phyloP scores from a whole-genome alignment of 2,797 vertebrate genomes.

The Sciurus vulgaris region DNA sequence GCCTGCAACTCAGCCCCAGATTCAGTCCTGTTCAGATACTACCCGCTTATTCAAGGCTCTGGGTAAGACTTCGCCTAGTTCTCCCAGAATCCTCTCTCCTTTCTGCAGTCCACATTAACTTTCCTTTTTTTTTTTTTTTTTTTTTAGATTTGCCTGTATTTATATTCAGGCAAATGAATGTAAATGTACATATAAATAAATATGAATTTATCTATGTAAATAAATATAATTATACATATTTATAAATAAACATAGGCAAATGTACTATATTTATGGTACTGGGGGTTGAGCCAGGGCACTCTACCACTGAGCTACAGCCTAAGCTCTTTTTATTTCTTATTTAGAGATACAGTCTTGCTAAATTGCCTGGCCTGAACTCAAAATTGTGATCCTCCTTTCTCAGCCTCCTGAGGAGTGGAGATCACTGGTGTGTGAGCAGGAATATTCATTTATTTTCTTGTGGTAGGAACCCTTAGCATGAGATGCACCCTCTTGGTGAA shows the following conservation, averaged over 20 bases:
- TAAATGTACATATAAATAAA: too few species aligned
- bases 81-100: not conserved
- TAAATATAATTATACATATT: too few species aligned
- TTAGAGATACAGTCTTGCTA: not conserved
- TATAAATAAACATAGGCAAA: too few species aligned
- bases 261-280: not conserved
- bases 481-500: not conserved
- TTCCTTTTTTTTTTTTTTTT: constrained; percentile 6
- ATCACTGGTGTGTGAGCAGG: not conserved
- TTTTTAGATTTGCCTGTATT: not conserved
- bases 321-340: not conserved
- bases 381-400: not conserved
- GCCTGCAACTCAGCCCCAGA: not conserved
- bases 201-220: too few species aligned
- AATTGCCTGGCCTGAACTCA: not conserved
- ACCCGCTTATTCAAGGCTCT: not conserved
- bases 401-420: not conserved
- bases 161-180: too few species aligned
- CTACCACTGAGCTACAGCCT: not conserved
- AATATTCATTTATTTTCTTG: not conserved
- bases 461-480: not conserved
- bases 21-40: not conserved
- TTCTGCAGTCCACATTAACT: not conserved
- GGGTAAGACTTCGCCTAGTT: not conserved
- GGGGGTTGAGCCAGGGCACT: not conserved